Evolutionary conservation across 2,797 vertebrate genomes (phyloP).

Genomic region (Neosilurus mollespiculum): DNA sequence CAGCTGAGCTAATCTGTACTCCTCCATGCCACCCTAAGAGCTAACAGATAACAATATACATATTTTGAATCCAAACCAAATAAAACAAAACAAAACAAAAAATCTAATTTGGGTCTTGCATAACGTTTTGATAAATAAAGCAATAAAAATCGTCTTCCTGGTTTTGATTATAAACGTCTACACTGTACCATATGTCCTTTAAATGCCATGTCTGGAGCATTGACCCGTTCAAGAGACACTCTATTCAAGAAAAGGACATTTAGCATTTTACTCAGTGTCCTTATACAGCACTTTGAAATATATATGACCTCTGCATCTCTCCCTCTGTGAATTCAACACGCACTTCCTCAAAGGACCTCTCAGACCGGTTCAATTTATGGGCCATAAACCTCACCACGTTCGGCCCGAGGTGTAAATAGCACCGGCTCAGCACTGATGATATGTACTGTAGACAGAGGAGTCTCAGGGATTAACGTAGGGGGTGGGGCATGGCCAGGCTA

Average conservation of each 20-base stretch:
- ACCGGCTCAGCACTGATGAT: constrained; percentile 52
- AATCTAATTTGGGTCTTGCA: too few species aligned
- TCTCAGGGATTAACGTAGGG: constrained; percentile 15
- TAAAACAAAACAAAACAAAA: too few species aligned
- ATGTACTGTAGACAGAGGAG: not conserved
- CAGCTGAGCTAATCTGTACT: too few species aligned
- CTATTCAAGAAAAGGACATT: constrained; percentile 17
- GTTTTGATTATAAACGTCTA: not conserved
- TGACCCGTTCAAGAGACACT: constrained; percentile 18
- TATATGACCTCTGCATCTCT: constrained; percentile 10
- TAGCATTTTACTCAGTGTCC: constrained; percentile 17
- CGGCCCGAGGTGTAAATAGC: constrained; percentile 65
- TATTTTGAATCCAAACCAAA: too few species aligned
- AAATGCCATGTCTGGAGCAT: constrained; percentile 16
- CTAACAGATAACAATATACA: too few species aligned
- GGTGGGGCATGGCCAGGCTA: constrained; percentile 27
- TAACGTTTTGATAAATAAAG: not conserved
- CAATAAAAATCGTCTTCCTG: not conserved
- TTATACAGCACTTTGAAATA: constrained; percentile 24
- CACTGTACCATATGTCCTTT: constrained; percentile 33
- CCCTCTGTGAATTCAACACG: constrained; percentile 31
- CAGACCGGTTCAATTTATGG: constrained; percentile 29
- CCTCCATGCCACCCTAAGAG: too few species aligned
- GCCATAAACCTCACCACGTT: constrained; percentile 36
- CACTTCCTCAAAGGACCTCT: constrained; percentile 36